Conservation (phyloP, 2,888 invertebrate genomes). For the Caenorhabditis sp. region DNA sequence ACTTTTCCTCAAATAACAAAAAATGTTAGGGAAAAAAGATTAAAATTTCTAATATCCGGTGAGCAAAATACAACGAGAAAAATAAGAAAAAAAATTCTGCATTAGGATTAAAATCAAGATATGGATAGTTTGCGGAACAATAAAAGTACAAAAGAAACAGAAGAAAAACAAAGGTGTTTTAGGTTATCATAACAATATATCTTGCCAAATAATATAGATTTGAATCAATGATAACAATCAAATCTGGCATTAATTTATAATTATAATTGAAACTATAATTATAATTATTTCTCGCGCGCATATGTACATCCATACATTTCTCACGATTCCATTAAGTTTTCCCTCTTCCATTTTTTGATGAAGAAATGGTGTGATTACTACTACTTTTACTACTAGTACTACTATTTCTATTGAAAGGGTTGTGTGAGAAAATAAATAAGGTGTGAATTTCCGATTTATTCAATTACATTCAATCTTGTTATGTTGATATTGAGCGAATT, state of each 20-base stretch:
- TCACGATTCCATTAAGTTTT: background rate
- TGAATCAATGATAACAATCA: background rate
- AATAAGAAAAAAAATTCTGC: background rate
- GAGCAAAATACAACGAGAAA: background rate
- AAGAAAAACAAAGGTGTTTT: background rate
- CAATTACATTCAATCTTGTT: background rate
- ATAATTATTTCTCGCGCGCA: background rate
- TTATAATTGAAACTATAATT: background rate
- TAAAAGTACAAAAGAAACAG: background rate
- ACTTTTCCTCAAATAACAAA: background rate
- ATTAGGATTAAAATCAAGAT: background rate
- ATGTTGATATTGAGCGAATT: background rate
- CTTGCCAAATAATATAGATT: constrained; percentile 11
- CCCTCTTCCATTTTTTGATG: background rate
- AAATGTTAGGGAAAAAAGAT: too few species aligned
- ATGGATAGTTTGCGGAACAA: background rate
- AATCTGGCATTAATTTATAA: background rate
- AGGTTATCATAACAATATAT: constrained; percentile 41
- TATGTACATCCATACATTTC: background rate
- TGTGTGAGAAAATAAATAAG: background rate
- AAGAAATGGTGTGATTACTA: too few species aligned
- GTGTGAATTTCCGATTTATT: background rate
- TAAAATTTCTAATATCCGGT: background rate
- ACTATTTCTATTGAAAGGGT: background rate
- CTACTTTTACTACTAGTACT: background rate